Conservation (phyloP, 2,113 vertebrate genomes). For the Bambusicola thoracicus region DNA sequence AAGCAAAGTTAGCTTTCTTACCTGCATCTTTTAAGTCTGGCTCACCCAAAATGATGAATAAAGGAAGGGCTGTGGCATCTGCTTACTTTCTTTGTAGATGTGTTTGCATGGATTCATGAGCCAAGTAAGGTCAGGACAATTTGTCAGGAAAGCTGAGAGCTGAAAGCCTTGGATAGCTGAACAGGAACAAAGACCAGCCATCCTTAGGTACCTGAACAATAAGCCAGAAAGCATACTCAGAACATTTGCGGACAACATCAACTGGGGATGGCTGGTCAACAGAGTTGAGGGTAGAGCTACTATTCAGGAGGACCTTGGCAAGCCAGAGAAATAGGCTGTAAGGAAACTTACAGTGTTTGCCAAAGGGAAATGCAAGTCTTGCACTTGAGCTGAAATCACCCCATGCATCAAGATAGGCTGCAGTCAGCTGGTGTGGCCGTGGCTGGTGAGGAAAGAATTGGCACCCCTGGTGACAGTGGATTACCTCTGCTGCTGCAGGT, state of each 20-base stretch:
- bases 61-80: neutral
- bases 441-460: neutral
- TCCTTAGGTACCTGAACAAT: neutral
- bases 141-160: neutral
- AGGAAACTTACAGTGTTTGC: neutral
- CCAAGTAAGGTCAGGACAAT: neutral
- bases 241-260: neutral
- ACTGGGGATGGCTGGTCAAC: neutral
- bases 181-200: neutral
- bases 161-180: neutral
- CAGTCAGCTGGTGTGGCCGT: neutral
- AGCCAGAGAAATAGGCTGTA: neutral
- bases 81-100: neutral
- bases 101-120: neutral
- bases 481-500: too few relatives aligned
- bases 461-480: neutral
- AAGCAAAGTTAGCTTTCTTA: conserved; percentile 5
- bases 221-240: neutral
- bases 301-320: neutral
- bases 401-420: neutral
- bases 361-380: neutral
- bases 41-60: neutral
- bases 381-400: neutral
- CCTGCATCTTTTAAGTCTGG: neutral
- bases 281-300: neutral